Percentiles rank a stretch among this genome's conserved stretches.
phyloP scores from a whole-genome alignment of 2,797 vertebrate species.

The Galago senegalensis region DNA sequence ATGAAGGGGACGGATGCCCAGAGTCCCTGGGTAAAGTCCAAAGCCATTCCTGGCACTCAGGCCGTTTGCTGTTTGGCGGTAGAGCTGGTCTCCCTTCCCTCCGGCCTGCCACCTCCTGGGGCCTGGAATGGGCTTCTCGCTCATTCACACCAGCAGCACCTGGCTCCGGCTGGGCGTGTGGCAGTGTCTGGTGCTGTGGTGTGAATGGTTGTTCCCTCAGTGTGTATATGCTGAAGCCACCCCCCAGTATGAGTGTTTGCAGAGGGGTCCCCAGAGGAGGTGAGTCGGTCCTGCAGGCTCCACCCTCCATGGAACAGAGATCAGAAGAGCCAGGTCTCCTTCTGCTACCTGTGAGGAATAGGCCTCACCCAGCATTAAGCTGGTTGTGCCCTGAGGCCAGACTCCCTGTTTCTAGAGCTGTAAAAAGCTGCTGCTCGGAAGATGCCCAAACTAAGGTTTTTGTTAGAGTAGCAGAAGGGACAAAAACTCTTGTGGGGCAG shows the following conservation, averaged over 20 bases:
- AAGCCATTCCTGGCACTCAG: background rate
- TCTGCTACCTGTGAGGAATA: rapidly evolving
- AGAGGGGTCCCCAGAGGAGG: background rate
- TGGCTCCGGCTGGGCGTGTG: rapidly evolving
- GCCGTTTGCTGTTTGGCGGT: background rate
- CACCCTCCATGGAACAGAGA: background rate
- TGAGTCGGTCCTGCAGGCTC: background rate
- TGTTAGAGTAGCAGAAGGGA: background rate
- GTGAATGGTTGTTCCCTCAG: background rate
- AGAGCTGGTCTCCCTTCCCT: background rate
- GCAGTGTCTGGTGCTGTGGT: background rate
- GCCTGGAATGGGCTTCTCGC: background rate
- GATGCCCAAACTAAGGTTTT: no score
- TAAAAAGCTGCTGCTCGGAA: no score
- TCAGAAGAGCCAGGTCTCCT: rapidly evolving
- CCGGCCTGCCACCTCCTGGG: rapidly evolving
- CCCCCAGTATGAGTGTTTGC: background rate
- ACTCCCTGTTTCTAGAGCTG: background rate
- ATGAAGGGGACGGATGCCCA: background rate
- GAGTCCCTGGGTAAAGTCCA: no score
- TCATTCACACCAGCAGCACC: background rate
- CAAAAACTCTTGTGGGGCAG: background rate
- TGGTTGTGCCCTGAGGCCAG: background rate
- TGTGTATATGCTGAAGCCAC: rapidly evolving
- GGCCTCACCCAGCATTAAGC: background rate